Percentiles rank a stretch among this genome's conserved stretches.
Conservation (phyloP, 1,140 invertebrate species). For the Ips typographus region DNA sequence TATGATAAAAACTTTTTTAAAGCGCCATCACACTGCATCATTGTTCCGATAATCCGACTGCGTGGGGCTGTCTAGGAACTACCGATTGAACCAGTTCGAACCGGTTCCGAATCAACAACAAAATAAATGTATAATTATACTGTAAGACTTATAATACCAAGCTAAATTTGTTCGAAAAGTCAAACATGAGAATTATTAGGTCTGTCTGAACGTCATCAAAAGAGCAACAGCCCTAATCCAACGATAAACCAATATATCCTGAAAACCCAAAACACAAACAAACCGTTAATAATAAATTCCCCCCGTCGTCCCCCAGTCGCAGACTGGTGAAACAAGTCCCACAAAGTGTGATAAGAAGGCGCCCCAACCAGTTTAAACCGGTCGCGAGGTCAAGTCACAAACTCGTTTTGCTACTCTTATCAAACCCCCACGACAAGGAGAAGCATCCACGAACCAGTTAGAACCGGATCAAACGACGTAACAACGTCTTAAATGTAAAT, state of each 20-base stretch:
- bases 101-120: no score
- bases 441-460: conserved; percentile 20
- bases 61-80: no score
- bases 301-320: not conserved
- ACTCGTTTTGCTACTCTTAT: conserved; percentile 37
- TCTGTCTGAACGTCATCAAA: no score
- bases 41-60: no score
- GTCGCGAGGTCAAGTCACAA: conserved; percentile 42
- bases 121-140: no score
- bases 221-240: no score
- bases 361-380: conserved; percentile 36
- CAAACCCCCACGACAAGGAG: conserved; percentile 42
- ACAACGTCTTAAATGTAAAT: conserved; percentile 22
- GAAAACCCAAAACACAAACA: not conserved
- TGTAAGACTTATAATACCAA: no score
- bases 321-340: conserved; percentile 3
- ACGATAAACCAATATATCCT: not conserved
- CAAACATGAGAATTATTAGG: no score
- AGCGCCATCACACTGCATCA: no score
- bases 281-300: not conserved
- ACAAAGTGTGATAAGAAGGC: conserved; percentile 4
- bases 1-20: no score
- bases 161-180: no score
- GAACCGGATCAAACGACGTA: conserved; percentile 26
- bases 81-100: no score